Conservation (phyloP, 2,888 invertebrate genomes). For the Lamellibrachia satsuma region DNA sequence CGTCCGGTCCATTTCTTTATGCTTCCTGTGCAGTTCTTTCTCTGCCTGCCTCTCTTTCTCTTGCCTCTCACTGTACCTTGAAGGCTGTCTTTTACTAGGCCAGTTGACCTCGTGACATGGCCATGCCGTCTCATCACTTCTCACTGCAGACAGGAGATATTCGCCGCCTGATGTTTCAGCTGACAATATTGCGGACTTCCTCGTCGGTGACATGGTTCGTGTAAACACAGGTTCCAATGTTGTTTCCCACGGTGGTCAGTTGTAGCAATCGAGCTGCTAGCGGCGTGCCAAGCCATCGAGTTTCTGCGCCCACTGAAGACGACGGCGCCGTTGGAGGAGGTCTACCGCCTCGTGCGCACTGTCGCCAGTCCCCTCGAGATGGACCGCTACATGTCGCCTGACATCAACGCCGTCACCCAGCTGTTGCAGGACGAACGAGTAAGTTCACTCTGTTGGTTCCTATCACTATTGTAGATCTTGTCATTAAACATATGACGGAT, state of each 20-base stretch:
- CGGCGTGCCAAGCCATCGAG: conserved; percentile 76
- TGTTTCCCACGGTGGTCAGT: conserved; percentile 48
- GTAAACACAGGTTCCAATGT: no score
- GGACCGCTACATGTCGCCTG: conserved; percentile 75
- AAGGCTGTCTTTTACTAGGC: no score
- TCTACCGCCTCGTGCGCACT: conserved; percentile 65
- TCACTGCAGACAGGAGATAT: no score
- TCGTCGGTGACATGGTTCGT: no score
- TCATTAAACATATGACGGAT: not conserved
- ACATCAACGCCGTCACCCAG: conserved; percentile 72
- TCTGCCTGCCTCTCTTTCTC: no score
- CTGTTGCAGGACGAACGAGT: conserved; percentile 66
- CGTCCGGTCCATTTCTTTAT: no score
- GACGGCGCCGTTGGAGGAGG: conserved; percentile 73
- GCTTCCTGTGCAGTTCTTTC: no score
- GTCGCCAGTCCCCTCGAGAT: conserved; percentile 70
- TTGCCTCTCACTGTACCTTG: no score
- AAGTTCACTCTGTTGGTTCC: not conserved
- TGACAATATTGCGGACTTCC: no score
- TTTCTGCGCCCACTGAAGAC: conserved; percentile 74
- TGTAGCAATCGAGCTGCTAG: conserved; percentile 74
- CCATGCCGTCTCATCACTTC: no score
- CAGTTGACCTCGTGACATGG: no score
- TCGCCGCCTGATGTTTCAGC: no score
- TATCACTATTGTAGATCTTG: not conserved